Percentiles rank a stretch among this genome's conserved stretches.
These are phyloP conservation scores for Drosophila nasuta DNA, from an alignment of 1,140 invertebrate species.

Conservation along the genomic window DNA sequence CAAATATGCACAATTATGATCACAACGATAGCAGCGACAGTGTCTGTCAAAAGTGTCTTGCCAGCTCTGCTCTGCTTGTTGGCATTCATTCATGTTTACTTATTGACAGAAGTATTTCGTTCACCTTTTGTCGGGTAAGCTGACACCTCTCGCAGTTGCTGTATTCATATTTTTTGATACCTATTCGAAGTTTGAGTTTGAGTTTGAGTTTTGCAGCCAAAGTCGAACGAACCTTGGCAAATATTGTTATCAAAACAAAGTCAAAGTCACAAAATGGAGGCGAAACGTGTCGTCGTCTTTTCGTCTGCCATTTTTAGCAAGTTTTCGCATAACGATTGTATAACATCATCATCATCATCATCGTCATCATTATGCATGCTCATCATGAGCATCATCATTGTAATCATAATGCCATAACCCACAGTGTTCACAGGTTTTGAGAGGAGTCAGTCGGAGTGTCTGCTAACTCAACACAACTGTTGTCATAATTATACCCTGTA, in stretches of 20 bases:
- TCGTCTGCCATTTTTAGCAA: constrained; percentile 12
- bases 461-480: not conserved
- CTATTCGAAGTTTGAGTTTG: constrained; percentile 7
- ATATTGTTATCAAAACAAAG: constrained; percentile 52
- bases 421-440: constrained; percentile 19
- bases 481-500: constrained; percentile 16
- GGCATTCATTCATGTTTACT: constrained; percentile 46
- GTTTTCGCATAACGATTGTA: constrained; percentile 3
- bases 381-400: constrained; percentile 11
- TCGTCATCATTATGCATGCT: constrained; percentile 2
- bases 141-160: not conserved
- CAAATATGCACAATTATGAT: too few species aligned
- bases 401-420: constrained; percentile 23
- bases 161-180: not conserved
- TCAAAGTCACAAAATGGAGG: constrained; percentile 11
- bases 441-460: not conserved
- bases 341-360: constrained; percentile 23
- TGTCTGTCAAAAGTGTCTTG: constrained; percentile 20
- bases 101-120: constrained; percentile 24
- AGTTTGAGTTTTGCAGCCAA: constrained; percentile 12
- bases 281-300: constrained; percentile 21
- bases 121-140: too few species aligned
- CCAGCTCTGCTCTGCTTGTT: not conserved
- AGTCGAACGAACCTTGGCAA: constrained; percentile 39
- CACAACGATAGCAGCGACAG: constrained; percentile 2